Base-by-base conservation (phyloP, 2,113 vertebrate species). In the Antennarius striatus region DNA sequence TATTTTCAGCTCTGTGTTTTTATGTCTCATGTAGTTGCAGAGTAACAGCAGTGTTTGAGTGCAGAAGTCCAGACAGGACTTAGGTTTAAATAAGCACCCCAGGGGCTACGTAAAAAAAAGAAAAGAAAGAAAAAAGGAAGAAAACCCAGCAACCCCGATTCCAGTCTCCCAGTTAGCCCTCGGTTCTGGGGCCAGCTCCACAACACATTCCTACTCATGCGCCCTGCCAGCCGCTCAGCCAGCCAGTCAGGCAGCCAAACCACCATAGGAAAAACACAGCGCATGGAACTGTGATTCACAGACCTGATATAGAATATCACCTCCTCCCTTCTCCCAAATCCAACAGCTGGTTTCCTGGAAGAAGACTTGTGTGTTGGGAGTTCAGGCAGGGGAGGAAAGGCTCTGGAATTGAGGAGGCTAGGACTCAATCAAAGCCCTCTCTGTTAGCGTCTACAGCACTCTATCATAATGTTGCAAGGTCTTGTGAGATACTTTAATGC, bases 271-370 rank as follows among this genome's bases (percentile, higher is more conserved):
- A 90, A 91, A 90, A 90, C 83, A 81, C 86, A 84, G 85, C 86
- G 86, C 85, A 86, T 84, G 87, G 88, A 91, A 80, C 87, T 75
- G 84, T 90, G 92, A 93, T 88, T 91, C 90, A 92, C 80, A 85
- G 78, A 68, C 84, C 86, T 88, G 88, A 91, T 89, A 91, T 88
- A 91, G 83, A 86, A 87, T 80, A 85, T 77, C 86, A 81, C 84
- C 86, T 77, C 85, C 83, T 80, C 85, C 84, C 72, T 67, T 79
- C 66, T 75, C 82, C 75, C 15, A 57, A 56, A 49, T 73, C 79
- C 78, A 89, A 90, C 90, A 91, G 89, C 89, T 92, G 90, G 85
- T 86, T 91, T 90, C 89, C 89, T 90, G 86, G 89, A 91, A 89
- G 75, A 75, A 71, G 75, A 78, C 73, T 73, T 68, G 71, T 82